These are phyloP conservation scores for Dreissena polymorpha DNA, from an alignment of 1,140 invertebrate species.

Conservation along the genomic window DNA sequence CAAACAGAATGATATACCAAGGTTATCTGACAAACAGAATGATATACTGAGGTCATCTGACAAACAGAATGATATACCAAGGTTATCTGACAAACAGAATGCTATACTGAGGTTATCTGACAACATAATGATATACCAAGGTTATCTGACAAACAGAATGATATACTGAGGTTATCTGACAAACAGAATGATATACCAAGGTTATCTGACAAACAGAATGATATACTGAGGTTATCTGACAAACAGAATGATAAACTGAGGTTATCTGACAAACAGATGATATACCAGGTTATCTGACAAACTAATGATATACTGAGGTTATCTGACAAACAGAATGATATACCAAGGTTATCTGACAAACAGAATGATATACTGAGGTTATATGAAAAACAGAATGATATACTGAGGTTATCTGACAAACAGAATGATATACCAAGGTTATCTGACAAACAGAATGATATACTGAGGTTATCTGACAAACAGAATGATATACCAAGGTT, in stretches of 20 bases:
- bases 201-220: background rate
- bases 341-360: conserved; percentile 2
- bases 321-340: too few relatives aligned
- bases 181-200: background rate
- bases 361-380: background rate
- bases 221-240: conserved; percentile 7
- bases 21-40: background rate
- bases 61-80: background rate
- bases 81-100: background rate
- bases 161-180: conserved; percentile 7
- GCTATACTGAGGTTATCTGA: background rate
- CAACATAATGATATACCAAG: too few relatives aligned
- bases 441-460: too few relatives aligned
- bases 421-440: background rate
- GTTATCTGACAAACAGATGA: background rate
- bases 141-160: background rate
- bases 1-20: background rate
- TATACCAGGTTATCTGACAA: conserved; percentile 3
- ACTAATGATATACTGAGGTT: too few relatives aligned
- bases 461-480: conserved; percentile 7
- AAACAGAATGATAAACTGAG: background rate
- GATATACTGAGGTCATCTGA: background rate
- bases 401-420: conserved; percentile 7
- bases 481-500: background rate
- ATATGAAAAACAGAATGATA: too few relatives aligned